A percentile compares a stretch with the other conserved stretches of the same genome.
Conservation (phyloP, 2,888 invertebrate species). For the Acleris holmiana region DNA sequence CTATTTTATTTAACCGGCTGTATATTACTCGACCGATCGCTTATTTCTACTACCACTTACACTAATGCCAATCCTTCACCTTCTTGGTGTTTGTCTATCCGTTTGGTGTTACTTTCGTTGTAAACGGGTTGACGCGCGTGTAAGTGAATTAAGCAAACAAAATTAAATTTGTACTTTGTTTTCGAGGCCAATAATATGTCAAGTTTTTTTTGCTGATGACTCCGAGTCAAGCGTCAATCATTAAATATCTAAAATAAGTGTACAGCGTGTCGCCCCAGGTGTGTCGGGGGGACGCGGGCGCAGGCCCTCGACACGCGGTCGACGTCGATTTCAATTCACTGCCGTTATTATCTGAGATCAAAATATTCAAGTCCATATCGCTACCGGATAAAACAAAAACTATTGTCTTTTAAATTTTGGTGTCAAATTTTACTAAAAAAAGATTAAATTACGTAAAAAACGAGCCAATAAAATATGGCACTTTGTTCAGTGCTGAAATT, state of each 20-base stretch:
- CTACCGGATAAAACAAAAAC: slow-evolving; percentile 64
- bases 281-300: not conserved
- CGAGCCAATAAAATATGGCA: slow-evolving; percentile 83
- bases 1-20: slow-evolving; percentile 50
- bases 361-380: slow-evolving; percentile 70
- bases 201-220: slow-evolving; percentile 39
- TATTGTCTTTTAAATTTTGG: slow-evolving; percentile 77
- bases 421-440: slow-evolving; percentile 78
- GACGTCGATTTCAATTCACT: slow-evolving; percentile 47
- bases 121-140: slow-evolving; percentile 8
- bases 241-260: not conserved
- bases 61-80: slow-evolving; percentile 22
- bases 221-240: slow-evolving; percentile 22
- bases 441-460: slow-evolving; percentile 67
- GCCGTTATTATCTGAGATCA: slow-evolving; percentile 77
- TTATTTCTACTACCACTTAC: slow-evolving; percentile 25
- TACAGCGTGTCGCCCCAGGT: not conserved
- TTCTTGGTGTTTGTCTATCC: slow-evolving; percentile 3
- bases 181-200: slow-evolving; percentile 61
- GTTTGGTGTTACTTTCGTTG: not conserved
- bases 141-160: slow-evolving; percentile 39
- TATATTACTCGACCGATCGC: slow-evolving; percentile 24
- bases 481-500: slow-evolving; percentile 80
- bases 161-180: slow-evolving; percentile 69
- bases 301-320: not conserved